A percentile compares a stretch with the other conserved stretches of the same genome.
These are phyloP conservation scores for Conger conger DNA, from an alignment of 2,113 vertebrate genomes.

Conservation along the genomic window DNA sequence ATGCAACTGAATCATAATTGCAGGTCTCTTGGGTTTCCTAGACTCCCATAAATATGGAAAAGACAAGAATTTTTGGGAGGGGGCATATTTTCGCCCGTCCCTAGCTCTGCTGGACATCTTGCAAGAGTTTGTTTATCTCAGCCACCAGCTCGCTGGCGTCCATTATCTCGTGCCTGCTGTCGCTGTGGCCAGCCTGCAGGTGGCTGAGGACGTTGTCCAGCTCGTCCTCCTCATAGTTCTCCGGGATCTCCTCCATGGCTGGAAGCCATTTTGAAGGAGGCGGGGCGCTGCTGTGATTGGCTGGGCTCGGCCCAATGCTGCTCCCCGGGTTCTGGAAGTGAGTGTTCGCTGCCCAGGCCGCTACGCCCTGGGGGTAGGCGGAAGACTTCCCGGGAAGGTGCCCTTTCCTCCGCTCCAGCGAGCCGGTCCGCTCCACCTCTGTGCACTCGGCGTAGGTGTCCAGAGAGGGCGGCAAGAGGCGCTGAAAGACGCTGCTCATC, in stretches of 20 bases:
- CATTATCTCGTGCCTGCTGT: slow-evolving; percentile 94
- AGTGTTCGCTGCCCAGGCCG: slow-evolving; percentile 93
- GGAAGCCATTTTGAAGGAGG: slow-evolving; percentile 92
- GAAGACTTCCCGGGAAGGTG: slow-evolving; percentile 80
- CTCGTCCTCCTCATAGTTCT: slow-evolving; percentile 96
- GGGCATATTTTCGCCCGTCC: neutral
- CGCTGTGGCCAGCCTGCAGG: slow-evolving; percentile 75
- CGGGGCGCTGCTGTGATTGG: slow-evolving; percentile 78
- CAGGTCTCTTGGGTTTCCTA: slow-evolving; percentile 68
- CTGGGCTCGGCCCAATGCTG: slow-evolving; percentile 66
- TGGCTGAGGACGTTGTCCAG: slow-evolving; percentile 92
- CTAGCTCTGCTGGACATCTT: slow-evolving; percentile 93
- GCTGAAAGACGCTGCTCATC: slow-evolving; percentile 96
- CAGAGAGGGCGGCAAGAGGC: slow-evolving; percentile 83
- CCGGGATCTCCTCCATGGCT: slow-evolving; percentile 98
- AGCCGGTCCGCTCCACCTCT: slow-evolving; percentile 74
- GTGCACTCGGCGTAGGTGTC: slow-evolving; percentile 79
- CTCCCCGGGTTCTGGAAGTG: slow-evolving; percentile 91
- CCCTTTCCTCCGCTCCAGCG: slow-evolving; percentile 85
- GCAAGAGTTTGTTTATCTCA: slow-evolving; percentile 96
- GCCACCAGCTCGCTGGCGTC: slow-evolving; percentile 96
- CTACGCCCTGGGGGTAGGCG: slow-evolving; percentile 86
- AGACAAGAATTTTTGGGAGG: slow-evolving; percentile 19
- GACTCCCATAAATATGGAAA: slow-evolving; percentile 69
- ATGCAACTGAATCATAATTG: slow-evolving; percentile 87